These are phyloP conservation scores for Fringilla coelebs DNA, from an alignment of 2,797 vertebrate species.

Conservation along the genomic window DNA sequence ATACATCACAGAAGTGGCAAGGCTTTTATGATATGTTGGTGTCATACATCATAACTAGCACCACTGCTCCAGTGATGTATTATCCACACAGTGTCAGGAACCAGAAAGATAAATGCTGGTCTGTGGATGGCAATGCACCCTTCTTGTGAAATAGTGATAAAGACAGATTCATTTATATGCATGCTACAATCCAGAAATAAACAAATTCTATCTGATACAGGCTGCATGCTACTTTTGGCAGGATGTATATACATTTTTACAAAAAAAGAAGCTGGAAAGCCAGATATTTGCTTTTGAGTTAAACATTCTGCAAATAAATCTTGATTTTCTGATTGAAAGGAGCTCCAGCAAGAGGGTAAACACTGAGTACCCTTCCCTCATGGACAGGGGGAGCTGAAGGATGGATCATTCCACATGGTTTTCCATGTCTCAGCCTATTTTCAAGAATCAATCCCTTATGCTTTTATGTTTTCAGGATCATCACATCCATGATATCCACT, in stretches of 20 bases:
- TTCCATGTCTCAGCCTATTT: neutral
- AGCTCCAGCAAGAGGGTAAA: neutral
- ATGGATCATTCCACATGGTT: neutral
- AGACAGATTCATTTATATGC: slow-evolving; percentile 38
- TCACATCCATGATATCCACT: neutral
- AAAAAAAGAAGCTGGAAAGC: neutral
- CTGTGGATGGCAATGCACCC: neutral
- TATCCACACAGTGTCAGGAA: slow-evolving; percentile 24
- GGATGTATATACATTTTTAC: neutral
- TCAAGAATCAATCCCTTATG: neutral
- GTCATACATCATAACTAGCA: slow-evolving; percentile 60
- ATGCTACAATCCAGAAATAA: neutral
- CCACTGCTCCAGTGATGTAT: slow-evolving; percentile 56
- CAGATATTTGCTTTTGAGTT: neutral
- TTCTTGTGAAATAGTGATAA: neutral
- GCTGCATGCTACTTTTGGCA: neutral
- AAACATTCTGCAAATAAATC: neutral
- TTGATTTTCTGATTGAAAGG: neutral
- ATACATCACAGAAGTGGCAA: slow-evolving; percentile 61
- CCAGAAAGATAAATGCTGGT: slow-evolving; percentile 57
- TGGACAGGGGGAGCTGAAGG: neutral
- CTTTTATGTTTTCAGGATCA: neutral
- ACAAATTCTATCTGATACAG: neutral
- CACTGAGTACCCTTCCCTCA: neutral
- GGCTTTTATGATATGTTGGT: slow-evolving; percentile 58